Evolutionary conservation across 1,140 invertebrate genomes (phyloP).

Genomic region (Andricus grossulariae): DNA sequence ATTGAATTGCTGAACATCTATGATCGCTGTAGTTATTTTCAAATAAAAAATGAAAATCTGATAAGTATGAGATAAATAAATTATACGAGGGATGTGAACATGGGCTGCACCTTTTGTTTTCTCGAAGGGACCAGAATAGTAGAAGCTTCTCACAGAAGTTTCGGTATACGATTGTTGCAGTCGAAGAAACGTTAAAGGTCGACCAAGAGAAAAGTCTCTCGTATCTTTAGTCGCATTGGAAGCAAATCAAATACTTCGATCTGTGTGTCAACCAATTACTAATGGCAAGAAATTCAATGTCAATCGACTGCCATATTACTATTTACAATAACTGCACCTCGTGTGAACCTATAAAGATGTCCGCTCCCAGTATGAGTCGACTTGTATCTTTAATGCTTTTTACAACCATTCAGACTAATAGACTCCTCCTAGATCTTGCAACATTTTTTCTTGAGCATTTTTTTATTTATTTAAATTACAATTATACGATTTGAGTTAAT

Average conservation of each 20-base stretch:
- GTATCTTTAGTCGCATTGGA: slow-evolving; percentile 52
- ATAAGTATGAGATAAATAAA: too few relatives aligned
- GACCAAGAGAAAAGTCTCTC: slow-evolving; percentile 48
- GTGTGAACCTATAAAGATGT: slow-evolving; percentile 64
- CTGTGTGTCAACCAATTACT: slow-evolving; percentile 58
- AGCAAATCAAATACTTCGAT: slow-evolving; percentile 56
- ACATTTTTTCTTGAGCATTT: neutral
- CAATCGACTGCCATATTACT: slow-evolving; percentile 54
- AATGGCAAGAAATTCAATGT: slow-evolving; percentile 61
- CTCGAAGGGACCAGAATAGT: slow-evolving; percentile 39
- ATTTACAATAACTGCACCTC: slow-evolving; percentile 59
- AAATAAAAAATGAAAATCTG: too few relatives aligned
- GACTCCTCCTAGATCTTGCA: neutral
- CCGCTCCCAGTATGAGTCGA: slow-evolving; percentile 63
- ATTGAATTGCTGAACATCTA: too few relatives aligned
- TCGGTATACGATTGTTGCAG: slow-evolving; percentile 9
- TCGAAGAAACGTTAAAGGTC: slow-evolving; percentile 52
- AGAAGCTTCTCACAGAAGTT: slow-evolving; percentile 4
- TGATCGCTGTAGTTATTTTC: too few relatives aligned
- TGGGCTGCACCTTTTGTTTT: slow-evolving; percentile 22
- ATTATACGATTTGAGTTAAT: too few relatives aligned
- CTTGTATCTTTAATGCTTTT: neutral
- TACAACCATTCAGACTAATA: neutral
- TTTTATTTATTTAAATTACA: too few relatives aligned
- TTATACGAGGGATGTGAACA: too few relatives aligned